Percentiles rank a stretch among this genome's conserved stretches.
Evolutionary conservation across 2,113 vertebrate species (phyloP).

Genomic region (Periophthalmus modestus): DNA sequence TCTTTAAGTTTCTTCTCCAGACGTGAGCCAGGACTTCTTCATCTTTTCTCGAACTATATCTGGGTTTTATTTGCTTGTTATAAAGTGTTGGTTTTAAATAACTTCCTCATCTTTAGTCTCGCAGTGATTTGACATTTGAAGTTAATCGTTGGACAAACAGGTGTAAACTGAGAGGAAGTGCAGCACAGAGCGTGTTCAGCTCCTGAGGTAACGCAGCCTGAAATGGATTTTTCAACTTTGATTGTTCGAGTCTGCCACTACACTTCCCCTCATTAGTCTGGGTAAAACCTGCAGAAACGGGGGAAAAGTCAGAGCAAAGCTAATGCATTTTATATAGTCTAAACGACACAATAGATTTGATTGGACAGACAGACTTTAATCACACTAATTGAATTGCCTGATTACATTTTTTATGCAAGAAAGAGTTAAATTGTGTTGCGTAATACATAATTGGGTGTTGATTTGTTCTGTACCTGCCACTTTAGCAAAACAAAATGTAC

Average conservation of each 20-base stretch:
- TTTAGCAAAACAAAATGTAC: neutral
- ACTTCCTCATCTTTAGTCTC: conserved; percentile 1
- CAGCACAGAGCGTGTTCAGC: neutral
- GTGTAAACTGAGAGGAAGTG: neutral
- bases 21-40: neutral
- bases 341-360: neutral
- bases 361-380: neutral
- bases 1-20: no score
- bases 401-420: neutral
- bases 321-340: neutral
- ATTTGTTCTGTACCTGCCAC: neutral
- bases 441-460: neutral
- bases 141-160: conserved; percentile 2
- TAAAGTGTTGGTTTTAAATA: neutral
- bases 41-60: neutral
- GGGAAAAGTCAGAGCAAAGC: neutral
- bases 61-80: neutral
- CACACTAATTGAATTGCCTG: neutral
- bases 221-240: conserved; percentile 5
- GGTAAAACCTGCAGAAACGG: neutral
- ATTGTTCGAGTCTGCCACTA: conserved; percentile 9
- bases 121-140: conserved; percentile 21
- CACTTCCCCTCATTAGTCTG: conserved; percentile 5
- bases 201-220: no score
- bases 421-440: neutral